Evolutionary conservation across 2,888 invertebrate species (phyloP).

Genomic region (Andrena dorsata): DNA sequence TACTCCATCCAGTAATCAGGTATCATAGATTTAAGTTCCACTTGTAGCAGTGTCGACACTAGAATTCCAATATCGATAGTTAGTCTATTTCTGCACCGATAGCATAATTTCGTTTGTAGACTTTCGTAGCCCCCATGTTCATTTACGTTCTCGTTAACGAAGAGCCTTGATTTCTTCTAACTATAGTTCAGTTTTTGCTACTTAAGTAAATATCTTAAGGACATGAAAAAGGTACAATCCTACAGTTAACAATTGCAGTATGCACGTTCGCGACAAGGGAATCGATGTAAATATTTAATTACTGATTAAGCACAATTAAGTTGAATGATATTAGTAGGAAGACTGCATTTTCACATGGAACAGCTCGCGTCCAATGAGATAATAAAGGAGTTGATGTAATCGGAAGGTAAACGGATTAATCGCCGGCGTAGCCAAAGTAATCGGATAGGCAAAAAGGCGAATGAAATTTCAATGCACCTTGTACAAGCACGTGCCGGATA

Average conservation of each 20-base stretch:
- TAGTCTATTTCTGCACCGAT: neutral
- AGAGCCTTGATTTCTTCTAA: slow-evolving; percentile 7
- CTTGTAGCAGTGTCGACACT: slow-evolving; percentile 27
- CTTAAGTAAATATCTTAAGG: neutral
- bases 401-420: slow-evolving; percentile 22
- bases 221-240: slow-evolving; percentile 19
- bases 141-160: slow-evolving; percentile 8
- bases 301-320: slow-evolving; percentile 55
- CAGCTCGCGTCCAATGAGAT: slow-evolving; percentile 70
- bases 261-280: slow-evolving; percentile 17
- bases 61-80: slow-evolving; percentile 36
- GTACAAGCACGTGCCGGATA: slow-evolving; percentile 29
- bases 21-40: slow-evolving; percentile 57
- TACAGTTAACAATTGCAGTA: slow-evolving; percentile 6
- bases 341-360: slow-evolving; percentile 62
- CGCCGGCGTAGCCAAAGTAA: slow-evolving; percentile 18
- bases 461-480: slow-evolving; percentile 23
- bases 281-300: slow-evolving; percentile 59
- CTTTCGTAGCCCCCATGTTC: slow-evolving; percentile 16
- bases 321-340: slow-evolving; percentile 52
- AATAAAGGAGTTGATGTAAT: slow-evolving; percentile 58
- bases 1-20: slow-evolving; percentile 60
- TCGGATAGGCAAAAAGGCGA: slow-evolving; percentile 19
- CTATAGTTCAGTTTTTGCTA: slow-evolving; percentile 5
- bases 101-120: slow-evolving; percentile 6